Conservation (phyloP, 2,888 invertebrate genomes). For the Synergus itoensis region DNA sequence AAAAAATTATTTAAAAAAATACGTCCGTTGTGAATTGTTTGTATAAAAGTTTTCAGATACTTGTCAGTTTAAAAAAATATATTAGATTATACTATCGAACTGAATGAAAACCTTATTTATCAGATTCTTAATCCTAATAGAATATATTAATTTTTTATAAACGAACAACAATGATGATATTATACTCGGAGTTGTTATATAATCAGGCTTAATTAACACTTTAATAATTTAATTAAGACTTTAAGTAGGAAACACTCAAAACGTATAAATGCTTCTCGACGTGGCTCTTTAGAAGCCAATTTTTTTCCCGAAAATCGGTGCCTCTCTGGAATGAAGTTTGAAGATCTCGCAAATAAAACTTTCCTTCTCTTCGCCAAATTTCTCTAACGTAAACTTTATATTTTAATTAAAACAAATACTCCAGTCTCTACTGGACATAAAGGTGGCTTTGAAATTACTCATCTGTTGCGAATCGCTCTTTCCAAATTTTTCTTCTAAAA, state of each 20-base stretch:
- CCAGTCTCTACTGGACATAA: background rate
- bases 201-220: background rate
- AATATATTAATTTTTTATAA: conserved; percentile 21
- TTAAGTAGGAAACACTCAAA: background rate
- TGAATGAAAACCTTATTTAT: background rate
- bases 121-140: background rate
- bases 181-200: background rate
- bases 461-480: conserved; percentile 73
- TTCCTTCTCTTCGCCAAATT: conserved; percentile 24
- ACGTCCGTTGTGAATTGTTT: background rate
- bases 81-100: background rate
- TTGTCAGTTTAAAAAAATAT: background rate
- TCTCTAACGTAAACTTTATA: background rate
- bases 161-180: background rate
- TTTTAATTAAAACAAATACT: conserved; percentile 13
- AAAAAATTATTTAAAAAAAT: background rate
- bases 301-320: background rate
- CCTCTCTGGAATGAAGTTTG: background rate
- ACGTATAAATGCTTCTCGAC: background rate
- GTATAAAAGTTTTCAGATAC: background rate
- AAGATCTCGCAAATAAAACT: conserved; percentile 9
- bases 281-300: background rate
- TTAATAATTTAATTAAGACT: background rate
- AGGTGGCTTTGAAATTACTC: conserved; percentile 46
- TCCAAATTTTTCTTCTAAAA: conserved; percentile 78